Evolutionary conservation across 2,888 invertebrate genomes (phyloP).

Genomic region (Arctia plantaginis): DNA sequence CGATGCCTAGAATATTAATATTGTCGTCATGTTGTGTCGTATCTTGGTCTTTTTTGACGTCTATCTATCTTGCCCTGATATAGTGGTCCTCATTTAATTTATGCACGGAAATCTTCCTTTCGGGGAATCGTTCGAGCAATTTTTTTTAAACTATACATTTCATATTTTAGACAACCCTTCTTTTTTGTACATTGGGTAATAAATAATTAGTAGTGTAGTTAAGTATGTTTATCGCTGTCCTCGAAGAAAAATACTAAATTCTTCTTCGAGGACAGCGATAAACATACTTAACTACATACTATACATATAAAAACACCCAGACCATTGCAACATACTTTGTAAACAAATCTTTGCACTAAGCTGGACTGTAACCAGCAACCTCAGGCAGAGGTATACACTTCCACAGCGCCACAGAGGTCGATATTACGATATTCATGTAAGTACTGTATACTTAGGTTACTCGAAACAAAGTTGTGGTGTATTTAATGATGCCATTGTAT

Average conservation of each 20-base stretch:
- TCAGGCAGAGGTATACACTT: background rate
- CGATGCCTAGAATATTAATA: constrained; percentile 46
- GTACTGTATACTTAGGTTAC: too few species aligned
- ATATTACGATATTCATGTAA: background rate
- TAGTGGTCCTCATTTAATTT: constrained; percentile 24
- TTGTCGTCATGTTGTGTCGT: constrained; percentile 47
- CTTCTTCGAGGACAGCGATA: too few species aligned
- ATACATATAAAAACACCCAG: too few species aligned
- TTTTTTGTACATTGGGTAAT: background rate
- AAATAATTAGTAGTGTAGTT: background rate
- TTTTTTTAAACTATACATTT: background rate
- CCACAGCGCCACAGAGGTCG: background rate
- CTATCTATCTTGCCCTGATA: constrained; percentile 42
- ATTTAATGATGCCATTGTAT: too few species aligned
- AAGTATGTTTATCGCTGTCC: too few species aligned
- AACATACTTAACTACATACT: too few species aligned
- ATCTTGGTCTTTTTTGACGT: constrained; percentile 45
- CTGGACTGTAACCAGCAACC: background rate
- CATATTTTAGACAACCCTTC: background rate
- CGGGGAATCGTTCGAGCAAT: background rate
- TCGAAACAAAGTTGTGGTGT: too few species aligned
- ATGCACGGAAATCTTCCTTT: background rate
- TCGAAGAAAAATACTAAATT: too few species aligned
- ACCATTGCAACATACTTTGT: too few species aligned
- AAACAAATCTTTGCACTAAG: too few species aligned